phyloP scores from a whole-genome alignment of 2,888 invertebrate genomes.

The Resseliella maxima region DNA sequence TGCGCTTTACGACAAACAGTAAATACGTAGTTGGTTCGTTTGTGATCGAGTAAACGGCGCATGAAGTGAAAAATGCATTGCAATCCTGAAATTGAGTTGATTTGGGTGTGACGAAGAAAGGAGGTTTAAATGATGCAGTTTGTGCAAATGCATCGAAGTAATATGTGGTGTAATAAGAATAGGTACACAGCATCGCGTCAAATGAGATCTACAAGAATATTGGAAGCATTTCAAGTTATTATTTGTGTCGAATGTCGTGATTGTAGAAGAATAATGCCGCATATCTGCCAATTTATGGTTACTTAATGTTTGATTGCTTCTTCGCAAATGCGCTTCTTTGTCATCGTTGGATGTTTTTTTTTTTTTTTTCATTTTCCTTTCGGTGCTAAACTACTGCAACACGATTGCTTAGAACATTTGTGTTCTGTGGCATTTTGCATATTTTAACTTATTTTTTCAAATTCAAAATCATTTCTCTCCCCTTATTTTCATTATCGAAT shows the following conservation, averaged over 20 bases:
- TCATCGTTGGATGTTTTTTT: background rate
- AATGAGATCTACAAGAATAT: background rate
- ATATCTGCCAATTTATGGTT: conserved; percentile 33
- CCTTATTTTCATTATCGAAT: background rate
- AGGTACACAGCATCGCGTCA: background rate
- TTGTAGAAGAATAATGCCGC: background rate
- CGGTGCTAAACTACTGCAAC: background rate
- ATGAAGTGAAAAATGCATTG: conserved; percentile 25
- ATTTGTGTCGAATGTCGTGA: conserved; percentile 27
- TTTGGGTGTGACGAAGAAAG: too few species aligned
- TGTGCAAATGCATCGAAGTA: too few species aligned
- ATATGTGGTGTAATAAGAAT: too few species aligned
- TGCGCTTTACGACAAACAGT: background rate
- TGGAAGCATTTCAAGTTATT: conserved; percentile 3
- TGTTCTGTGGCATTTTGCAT: background rate
- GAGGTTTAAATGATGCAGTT: too few species aligned
- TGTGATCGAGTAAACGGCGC: background rate
- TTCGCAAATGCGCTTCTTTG: background rate
- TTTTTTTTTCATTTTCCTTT: background rate
- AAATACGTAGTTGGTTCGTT: conserved; percentile 28
- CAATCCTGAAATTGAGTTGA: background rate
- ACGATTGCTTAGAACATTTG: background rate
- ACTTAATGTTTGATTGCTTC: conserved; percentile 38
- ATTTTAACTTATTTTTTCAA: background rate
- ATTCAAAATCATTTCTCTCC: background rate